Evolutionary conservation across 2,797 vertebrate genomes (phyloP).

Genomic region (Myotis findleyi): DNA sequence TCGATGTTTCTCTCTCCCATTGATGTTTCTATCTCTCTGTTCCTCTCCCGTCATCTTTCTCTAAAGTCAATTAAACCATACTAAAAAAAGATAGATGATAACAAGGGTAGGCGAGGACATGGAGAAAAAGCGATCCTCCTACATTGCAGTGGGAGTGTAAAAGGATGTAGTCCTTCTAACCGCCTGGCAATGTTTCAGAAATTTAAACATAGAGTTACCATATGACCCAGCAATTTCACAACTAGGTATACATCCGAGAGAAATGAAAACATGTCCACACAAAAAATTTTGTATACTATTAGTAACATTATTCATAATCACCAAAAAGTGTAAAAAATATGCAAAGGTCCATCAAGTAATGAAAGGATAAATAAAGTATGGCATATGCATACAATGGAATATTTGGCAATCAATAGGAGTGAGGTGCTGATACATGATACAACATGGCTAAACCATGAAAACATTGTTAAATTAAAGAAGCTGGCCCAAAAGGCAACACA

Average conservation of each 20-base stretch:
- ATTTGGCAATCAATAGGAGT: neutral
- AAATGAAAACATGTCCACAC: neutral
- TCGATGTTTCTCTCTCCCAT: too few relatives aligned
- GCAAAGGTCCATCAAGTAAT: neutral
- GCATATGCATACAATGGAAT: neutral
- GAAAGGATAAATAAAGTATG: neutral
- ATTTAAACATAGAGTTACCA: neutral
- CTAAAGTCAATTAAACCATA: too few relatives aligned
- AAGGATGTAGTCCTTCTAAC: neutral
- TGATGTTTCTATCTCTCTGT: too few relatives aligned
- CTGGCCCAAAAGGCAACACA: neutral
- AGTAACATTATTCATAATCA: neutral
- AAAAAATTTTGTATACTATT: neutral
- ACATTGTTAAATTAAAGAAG: neutral
- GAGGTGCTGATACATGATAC: neutral
- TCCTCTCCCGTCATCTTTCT: too few relatives aligned
- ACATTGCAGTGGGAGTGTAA: neutral
- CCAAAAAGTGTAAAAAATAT: neutral
- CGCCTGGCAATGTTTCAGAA: neutral
- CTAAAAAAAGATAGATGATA: neutral
- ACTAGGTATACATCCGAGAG: neutral
- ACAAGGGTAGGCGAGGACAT: neutral
- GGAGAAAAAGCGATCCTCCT: neutral
- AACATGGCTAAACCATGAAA: neutral
- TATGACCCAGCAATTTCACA: neutral